Conservation (phyloP, 1,140 invertebrate species). For the Heliconius eleuchia region DNA sequence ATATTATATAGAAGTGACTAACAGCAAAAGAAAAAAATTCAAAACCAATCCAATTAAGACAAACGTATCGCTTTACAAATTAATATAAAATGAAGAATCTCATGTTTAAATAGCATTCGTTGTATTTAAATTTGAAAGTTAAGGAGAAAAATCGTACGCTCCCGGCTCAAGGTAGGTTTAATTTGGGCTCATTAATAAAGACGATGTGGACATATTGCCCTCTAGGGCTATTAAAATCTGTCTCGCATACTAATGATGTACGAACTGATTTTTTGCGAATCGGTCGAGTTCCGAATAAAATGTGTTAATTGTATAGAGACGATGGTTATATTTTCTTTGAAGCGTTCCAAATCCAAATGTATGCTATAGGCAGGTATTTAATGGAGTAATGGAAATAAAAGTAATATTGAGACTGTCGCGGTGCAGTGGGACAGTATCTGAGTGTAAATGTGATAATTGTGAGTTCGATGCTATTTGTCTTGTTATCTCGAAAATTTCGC, state of each 20-base stretch:
- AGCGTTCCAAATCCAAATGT: background rate
- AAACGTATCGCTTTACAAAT: constrained; percentile 23
- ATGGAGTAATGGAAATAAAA: background rate
- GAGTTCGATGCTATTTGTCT: background rate
- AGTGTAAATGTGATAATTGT: constrained; percentile 20
- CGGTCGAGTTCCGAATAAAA: constrained; percentile 48
- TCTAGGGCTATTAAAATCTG: constrained; percentile 57
- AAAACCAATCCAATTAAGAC: constrained; percentile 17
- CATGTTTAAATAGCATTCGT: constrained; percentile 60
- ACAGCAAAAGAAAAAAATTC: background rate
- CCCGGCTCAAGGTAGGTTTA: constrained; percentile 61
- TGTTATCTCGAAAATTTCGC: background rate
- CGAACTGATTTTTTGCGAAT: constrained; percentile 43
- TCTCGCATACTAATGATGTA: constrained; percentile 49
- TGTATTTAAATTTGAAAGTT: constrained; percentile 69
- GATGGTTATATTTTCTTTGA: background rate
- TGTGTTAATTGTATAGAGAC: constrained; percentile 46
- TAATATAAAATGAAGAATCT: constrained; percentile 20
- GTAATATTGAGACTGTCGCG: too few species aligned
- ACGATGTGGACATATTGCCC: constrained; percentile 64
- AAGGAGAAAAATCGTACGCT: constrained; percentile 68
- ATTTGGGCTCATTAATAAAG: constrained; percentile 75
- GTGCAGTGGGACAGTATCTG: too few species aligned
- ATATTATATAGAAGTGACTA: background rate
- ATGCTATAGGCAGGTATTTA: background rate